phyloP scores from a whole-genome alignment of 2,888 invertebrate genomes.

The Acrobasis suavella region DNA sequence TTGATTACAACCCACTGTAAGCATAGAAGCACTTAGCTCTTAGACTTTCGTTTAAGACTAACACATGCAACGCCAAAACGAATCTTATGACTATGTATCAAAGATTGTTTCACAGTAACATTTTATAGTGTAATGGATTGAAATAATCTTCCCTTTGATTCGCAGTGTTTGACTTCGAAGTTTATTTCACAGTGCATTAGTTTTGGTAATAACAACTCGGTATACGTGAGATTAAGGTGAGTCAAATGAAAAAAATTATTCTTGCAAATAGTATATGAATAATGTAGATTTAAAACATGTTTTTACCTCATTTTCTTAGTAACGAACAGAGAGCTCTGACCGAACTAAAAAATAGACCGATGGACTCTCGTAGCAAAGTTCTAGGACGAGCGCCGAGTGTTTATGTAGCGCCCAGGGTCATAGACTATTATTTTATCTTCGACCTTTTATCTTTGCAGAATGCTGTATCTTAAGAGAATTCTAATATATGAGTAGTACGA shows the following conservation, averaged over 20 bases:
- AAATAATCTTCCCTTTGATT: constrained; percentile 28
- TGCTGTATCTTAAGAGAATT: too few relatives aligned
- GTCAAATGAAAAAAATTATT: too few relatives aligned
- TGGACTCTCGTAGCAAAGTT: neutral
- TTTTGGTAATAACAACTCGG: constrained; percentile 23
- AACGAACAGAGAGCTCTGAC: too few relatives aligned
- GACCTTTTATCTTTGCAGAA: too few relatives aligned
- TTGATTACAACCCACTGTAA: constrained; percentile 54
- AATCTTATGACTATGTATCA: constrained; percentile 33
- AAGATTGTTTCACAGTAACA: constrained; percentile 35
- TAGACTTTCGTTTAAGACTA: constrained; percentile 30
- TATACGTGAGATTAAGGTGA: too few relatives aligned
- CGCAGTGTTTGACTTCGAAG: constrained; percentile 33
- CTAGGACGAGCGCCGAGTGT: constrained; percentile 24
- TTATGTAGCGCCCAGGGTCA: constrained; percentile 53
- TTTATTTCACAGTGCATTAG: constrained; percentile 37
- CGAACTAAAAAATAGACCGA: too few relatives aligned
- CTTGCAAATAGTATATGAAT: too few relatives aligned
- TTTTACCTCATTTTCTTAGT: too few relatives aligned
- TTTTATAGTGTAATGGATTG: constrained; percentile 21
- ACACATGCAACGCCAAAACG: constrained; percentile 36
- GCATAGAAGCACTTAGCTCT: constrained; percentile 41
- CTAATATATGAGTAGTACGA: too few relatives aligned
- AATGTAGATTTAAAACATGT: too few relatives aligned
- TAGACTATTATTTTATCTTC: constrained; percentile 4